These are phyloP conservation scores for Calidris pygmaea DNA, from an alignment of 2,113 vertebrate genomes.

Conservation along the genomic window DNA sequence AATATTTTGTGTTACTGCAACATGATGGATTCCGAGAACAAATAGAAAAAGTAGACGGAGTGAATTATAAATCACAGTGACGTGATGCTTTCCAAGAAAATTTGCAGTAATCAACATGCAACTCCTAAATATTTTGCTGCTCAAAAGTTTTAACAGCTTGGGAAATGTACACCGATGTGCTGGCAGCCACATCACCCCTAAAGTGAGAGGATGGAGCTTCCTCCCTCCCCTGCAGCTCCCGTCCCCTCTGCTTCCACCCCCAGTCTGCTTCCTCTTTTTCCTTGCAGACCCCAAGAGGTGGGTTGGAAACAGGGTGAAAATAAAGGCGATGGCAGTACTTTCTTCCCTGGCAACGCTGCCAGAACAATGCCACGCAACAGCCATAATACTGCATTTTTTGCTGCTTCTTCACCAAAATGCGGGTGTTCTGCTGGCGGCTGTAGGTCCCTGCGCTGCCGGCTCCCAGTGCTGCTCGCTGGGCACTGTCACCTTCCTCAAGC, in stretches of 20 bases:
- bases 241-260: neutral
- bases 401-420: neutral
- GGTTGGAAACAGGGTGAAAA: neutral
- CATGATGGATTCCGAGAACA: neutral
- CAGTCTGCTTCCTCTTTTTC: neutral
- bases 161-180: neutral
- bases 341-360: neutral
- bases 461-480: too few species aligned
- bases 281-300: neutral
- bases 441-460: neutral
- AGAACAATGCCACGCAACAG: neutral
- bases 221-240: neutral
- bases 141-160: neutral
- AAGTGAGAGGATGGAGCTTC: neutral
- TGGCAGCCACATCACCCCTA: fast-evolving
- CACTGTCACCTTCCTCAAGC: too few species aligned
- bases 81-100: neutral
- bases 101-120: too few species aligned
- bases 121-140: neutral
- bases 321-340: too few species aligned
- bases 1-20: neutral
- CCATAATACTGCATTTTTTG: neutral
- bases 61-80: neutral
- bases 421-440: fast-evolving
- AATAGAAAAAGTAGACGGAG: neutral